Conservation (phyloP, 1,140 invertebrate species). For the Lucilia cuprina region DNA sequence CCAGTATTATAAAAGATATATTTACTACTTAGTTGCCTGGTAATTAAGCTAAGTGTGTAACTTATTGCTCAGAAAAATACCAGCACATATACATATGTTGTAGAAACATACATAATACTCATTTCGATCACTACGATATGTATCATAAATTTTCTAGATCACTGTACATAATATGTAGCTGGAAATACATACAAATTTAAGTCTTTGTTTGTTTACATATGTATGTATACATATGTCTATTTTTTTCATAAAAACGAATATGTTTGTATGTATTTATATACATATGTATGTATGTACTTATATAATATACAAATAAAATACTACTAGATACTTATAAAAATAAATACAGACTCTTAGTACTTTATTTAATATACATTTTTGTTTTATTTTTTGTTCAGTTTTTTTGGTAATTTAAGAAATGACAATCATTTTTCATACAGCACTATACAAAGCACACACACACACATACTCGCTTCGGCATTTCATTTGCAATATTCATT, state of each 20-base stretch:
- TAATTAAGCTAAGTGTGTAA: too few relatives aligned
- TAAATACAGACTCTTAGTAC: neutral
- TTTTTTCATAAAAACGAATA: neutral
- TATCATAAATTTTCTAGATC: too few relatives aligned
- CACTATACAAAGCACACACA: neutral
- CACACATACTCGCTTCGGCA: neutral
- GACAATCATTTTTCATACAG: slow-evolving; percentile 32
- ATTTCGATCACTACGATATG: too few relatives aligned
- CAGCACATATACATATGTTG: too few relatives aligned
- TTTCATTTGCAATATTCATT: neutral
- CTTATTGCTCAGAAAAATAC: too few relatives aligned
- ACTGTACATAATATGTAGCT: too few relatives aligned
- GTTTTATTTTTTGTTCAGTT: neutral
- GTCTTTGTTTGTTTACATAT: too few relatives aligned
- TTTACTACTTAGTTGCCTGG: too few relatives aligned
- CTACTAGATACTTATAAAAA: neutral
- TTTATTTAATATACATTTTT: neutral
- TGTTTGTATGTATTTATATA: neutral
- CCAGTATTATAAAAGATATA: too few relatives aligned
- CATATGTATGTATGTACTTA: neutral
- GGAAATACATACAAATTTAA: too few relatives aligned
- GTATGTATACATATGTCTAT: neutral
- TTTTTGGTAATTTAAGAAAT: slow-evolving; percentile 30
- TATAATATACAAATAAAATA: neutral
- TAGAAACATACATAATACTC: too few relatives aligned